Evolutionary conservation across 2,113 vertebrate species (phyloP).

Genomic region (Oxyura jamaicensis): DNA sequence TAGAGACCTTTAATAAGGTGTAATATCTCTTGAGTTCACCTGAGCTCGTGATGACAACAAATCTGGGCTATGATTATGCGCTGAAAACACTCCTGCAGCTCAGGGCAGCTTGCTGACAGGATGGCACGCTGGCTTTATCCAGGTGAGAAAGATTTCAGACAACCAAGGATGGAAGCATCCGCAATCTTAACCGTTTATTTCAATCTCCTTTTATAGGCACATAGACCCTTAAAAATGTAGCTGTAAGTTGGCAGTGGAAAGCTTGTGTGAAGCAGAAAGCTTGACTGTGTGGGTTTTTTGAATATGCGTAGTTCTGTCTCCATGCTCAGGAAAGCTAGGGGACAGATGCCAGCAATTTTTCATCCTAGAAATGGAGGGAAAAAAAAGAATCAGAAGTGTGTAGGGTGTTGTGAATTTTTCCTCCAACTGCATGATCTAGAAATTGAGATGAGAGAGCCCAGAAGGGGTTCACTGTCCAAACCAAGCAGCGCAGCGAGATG

Average conservation of each 20-base stretch:
- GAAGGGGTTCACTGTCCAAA: background rate
- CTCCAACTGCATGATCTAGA: background rate
- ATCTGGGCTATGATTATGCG: background rate
- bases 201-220: conserved; percentile 58
- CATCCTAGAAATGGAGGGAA: conserved; percentile 50
- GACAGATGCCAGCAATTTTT: conserved; percentile 60
- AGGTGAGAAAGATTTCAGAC: background rate
- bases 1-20: background rate
- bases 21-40: background rate
- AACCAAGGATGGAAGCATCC: background rate
- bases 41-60: background rate
- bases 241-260: conserved; percentile 53
- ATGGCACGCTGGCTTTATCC: background rate
- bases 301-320: conserved; percentile 59
- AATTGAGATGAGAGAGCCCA: background rate
- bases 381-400: background rate
- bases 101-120: background rate
- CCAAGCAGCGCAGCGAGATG: background rate
- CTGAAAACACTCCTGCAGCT: background rate
- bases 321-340: conserved; percentile 38
- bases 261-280: conserved; percentile 27
- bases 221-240: conserved; percentile 8
- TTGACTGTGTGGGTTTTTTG: conserved; percentile 56
- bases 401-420: conserved; percentile 15
- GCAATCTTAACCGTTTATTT: background rate